A percentile compares a stretch with the other conserved stretches of the same genome.
Evolutionary conservation across 1,140 invertebrate species (phyloP).

Genomic region (Drosophila mayri): DNA sequence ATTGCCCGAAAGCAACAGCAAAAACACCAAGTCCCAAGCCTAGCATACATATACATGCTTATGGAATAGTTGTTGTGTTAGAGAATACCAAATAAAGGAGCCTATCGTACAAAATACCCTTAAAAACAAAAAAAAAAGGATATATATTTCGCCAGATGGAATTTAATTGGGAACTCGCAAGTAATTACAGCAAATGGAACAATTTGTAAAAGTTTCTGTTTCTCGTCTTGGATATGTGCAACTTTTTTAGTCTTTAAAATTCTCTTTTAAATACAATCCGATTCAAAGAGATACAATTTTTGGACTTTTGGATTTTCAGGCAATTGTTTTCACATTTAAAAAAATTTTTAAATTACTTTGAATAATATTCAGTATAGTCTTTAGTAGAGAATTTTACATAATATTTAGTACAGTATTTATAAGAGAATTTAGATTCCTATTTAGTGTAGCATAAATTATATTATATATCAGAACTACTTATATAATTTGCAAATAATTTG

Average conservation of each 20-base stretch:
- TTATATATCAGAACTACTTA: too few relatives aligned
- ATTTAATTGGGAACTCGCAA: conserved; percentile 23
- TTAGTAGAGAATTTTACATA: too few relatives aligned
- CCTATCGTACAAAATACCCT: conserved; percentile 17
- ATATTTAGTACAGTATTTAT: too few relatives aligned
- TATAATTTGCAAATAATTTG: too few relatives aligned
- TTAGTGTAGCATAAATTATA: too few relatives aligned
- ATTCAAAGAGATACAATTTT: too few relatives aligned
- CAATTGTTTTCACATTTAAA: too few relatives aligned
- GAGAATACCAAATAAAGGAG: conserved; percentile 36
- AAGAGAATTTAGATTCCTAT: too few relatives aligned
- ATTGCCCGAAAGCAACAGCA: conserved; percentile 66
- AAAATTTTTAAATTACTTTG: too few relatives aligned
- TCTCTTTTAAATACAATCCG: not conserved
- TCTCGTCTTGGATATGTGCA: not conserved
- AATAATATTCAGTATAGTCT: too few relatives aligned
- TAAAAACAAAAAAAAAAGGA: not conserved
- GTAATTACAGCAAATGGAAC: conserved; percentile 15
- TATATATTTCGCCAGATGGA: conserved; percentile 8
- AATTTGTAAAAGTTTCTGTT: not conserved
- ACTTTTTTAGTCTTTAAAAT: not conserved
- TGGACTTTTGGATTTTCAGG: too few relatives aligned
- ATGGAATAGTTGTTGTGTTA: conserved; percentile 29
- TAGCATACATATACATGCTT: conserved; percentile 26
- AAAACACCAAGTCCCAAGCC: conserved; percentile 8